Conservation (phyloP, 2,797 vertebrate species). For the Malurus leucopterus region DNA sequence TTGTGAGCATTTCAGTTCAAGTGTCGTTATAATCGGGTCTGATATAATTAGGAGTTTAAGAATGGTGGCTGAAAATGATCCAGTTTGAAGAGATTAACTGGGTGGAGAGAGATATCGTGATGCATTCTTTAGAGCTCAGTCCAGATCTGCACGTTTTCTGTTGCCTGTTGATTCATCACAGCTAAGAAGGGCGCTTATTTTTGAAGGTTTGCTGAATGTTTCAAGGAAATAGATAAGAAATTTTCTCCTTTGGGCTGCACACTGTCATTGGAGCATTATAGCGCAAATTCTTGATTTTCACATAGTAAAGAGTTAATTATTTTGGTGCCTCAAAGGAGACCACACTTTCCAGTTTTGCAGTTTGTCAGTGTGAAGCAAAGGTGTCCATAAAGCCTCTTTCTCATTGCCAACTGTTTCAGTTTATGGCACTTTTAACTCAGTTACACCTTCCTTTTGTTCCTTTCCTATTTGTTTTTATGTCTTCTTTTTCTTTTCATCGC, state of each 20-base stretch:
- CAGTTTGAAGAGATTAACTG: background rate
- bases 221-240: background rate
- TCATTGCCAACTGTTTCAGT: background rate
- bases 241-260: fast-evolving
- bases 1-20: background rate
- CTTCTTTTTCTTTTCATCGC: background rate
- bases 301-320: background rate
- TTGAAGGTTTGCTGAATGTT: background rate
- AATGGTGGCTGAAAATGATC: constrained; percentile 3
- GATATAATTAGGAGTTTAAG: background rate
- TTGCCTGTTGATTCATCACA: background rate
- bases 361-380: background rate
- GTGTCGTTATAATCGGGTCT: background rate
- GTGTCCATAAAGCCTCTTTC: background rate
- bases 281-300: background rate
- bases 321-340: background rate
- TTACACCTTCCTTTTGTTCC: constrained; percentile 13
- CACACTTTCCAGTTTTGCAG: background rate
- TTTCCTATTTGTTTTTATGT: background rate
- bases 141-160: background rate
- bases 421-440: background rate
- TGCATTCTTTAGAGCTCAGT: background rate
- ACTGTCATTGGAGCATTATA: background rate
- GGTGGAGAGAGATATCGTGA: background rate
- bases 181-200: background rate